These are phyloP conservation scores for Cerceris rybyensis DNA, from an alignment of 2,888 invertebrate genomes.

Conservation along the genomic window DNA sequence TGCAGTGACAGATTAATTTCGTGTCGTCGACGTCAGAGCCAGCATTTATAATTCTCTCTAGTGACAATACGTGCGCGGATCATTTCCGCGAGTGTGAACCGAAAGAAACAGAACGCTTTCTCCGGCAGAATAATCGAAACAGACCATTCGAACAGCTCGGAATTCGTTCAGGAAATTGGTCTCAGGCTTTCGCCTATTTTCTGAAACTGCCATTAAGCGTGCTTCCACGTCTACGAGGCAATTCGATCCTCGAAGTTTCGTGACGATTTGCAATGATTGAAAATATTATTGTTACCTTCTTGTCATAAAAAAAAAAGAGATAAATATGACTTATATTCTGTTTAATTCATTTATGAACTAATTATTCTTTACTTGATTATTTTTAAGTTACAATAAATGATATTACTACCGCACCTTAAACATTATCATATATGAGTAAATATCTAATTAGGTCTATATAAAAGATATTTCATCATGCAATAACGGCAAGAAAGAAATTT, in stretches of 20 bases:
- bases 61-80: neutral
- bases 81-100: neutral
- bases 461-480: too few relatives aligned
- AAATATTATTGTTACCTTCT: slow-evolving; percentile 31
- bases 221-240: slow-evolving; percentile 32
- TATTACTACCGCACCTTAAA: too few relatives aligned
- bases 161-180: slow-evolving; percentile 49
- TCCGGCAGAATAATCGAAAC: slow-evolving; percentile 17
- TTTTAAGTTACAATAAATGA: too few relatives aligned
- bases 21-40: too few relatives aligned
- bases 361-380: neutral
- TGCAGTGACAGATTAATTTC: too few relatives aligned
- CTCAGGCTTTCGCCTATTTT: slow-evolving; percentile 29
- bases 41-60: neutral
- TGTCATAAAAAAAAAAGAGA: neutral
- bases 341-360: slow-evolving; percentile 6
- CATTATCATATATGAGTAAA: too few relatives aligned
- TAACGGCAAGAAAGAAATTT: too few relatives aligned
- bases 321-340: neutral
- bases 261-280: slow-evolving; percentile 20
- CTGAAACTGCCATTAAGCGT: slow-evolving; percentile 42
- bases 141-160: slow-evolving; percentile 29
- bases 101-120: neutral
- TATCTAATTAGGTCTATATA: too few relatives aligned
- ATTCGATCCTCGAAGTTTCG: slow-evolving; percentile 40